phyloP scores from a whole-genome alignment of 2,888 invertebrate species.

The Lochmaea crataegi region DNA sequence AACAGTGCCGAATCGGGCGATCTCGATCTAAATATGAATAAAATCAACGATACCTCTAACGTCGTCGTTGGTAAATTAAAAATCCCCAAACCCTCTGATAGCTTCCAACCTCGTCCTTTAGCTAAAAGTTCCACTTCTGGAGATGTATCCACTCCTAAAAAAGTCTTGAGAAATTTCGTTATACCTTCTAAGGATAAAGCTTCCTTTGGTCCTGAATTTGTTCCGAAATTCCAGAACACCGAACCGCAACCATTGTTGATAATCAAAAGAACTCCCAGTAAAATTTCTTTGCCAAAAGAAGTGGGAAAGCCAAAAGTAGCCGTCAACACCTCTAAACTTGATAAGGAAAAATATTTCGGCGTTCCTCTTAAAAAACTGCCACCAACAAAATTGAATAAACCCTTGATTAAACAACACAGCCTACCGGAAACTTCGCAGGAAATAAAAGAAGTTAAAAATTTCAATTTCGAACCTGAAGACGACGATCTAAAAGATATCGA shows the following conservation, averaged over 20 bases:
- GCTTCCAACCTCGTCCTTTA: conserved; percentile 43
- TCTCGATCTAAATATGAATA: conserved; percentile 56
- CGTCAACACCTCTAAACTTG: conserved; percentile 57
- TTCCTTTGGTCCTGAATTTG: conserved; percentile 61
- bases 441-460: conserved; percentile 49
- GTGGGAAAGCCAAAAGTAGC: conserved; percentile 63
- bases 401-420: conserved; percentile 55
- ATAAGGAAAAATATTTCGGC: conserved; percentile 64
- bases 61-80: conserved; percentile 52
- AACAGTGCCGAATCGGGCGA: conserved; percentile 61
- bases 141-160: conserved; percentile 38
- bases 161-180: conserved; percentile 57
- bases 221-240: conserved; percentile 56
- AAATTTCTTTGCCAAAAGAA: conserved; percentile 62
- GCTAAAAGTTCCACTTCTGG: conserved; percentile 54
- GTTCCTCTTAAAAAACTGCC: conserved; percentile 44
- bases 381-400: conserved; percentile 36
- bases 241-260: conserved; percentile 62
- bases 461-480: conserved; percentile 64
- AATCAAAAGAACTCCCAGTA: conserved; percentile 64
- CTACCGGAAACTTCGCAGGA: conserved; percentile 55
- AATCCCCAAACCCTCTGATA: conserved; percentile 34
- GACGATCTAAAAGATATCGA: conserved; percentile 61
- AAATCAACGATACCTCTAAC: conserved; percentile 35
- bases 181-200: conserved; percentile 55